Percentiles rank a stretch among this genome's conserved stretches.
Conservation (phyloP, 2,888 invertebrate species). For the Yponomeuta sedellus region DNA sequence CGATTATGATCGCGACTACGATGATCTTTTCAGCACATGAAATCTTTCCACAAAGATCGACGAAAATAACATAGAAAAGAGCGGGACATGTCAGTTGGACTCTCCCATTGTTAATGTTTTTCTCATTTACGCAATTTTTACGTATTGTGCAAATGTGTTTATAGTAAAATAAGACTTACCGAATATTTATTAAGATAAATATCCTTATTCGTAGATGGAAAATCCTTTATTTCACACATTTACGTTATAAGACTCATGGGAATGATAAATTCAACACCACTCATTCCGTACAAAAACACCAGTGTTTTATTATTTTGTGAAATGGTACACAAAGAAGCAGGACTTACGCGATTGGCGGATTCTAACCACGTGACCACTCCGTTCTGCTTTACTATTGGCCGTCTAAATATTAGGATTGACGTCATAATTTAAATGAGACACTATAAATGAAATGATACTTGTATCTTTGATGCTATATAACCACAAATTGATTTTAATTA, state of each 20-base stretch:
- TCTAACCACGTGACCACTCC: slow-evolving; percentile 68
- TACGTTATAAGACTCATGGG: slow-evolving; percentile 70
- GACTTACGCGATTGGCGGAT: slow-evolving; percentile 62
- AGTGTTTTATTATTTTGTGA: slow-evolving; percentile 68
- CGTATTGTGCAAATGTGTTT: slow-evolving; percentile 29
- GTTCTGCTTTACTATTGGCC: slow-evolving; percentile 57
- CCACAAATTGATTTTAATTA: neutral
- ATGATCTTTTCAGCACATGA: too few relatives aligned
- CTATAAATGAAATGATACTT: neutral
- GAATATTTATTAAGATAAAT: slow-evolving; percentile 80
- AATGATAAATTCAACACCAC: slow-evolving; percentile 74
- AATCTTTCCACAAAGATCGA: neutral
- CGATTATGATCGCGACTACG: neutral
- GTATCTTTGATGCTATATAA: too few relatives aligned
- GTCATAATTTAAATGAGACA: slow-evolving; percentile 36
- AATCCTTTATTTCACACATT: slow-evolving; percentile 84
- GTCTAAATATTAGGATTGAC: slow-evolving; percentile 34
- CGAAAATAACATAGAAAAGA: slow-evolving; percentile 68
- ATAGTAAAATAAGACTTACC: slow-evolving; percentile 71
- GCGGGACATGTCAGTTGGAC: slow-evolving; percentile 68
- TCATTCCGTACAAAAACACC: slow-evolving; percentile 71
- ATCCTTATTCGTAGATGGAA: slow-evolving; percentile 80
- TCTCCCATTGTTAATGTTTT: slow-evolving; percentile 52
- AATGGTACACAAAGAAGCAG: slow-evolving; percentile 77
- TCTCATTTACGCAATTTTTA: slow-evolving; percentile 37